Evolutionary conservation across 2,888 invertebrate species (phyloP).

Genomic region (Neoitamus cyanurus): DNA sequence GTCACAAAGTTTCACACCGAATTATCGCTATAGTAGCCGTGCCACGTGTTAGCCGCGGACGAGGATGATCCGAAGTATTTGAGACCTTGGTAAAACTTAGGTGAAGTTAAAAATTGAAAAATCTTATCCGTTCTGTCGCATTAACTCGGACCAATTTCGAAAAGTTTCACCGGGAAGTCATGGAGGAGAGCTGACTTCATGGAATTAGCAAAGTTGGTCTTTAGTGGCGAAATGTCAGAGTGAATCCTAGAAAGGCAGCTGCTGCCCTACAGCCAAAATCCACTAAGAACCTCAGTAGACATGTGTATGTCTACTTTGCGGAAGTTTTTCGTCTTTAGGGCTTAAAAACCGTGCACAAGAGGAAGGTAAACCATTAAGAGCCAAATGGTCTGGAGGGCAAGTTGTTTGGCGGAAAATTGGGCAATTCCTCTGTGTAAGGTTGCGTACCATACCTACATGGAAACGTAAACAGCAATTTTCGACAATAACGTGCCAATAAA

Average conservation of each 20-base stretch:
- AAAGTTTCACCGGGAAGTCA: neutral
- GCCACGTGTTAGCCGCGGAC: neutral
- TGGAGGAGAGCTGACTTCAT: neutral
- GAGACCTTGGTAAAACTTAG: neutral
- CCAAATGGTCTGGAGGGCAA: neutral
- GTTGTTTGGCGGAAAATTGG: neutral
- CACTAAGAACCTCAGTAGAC: neutral
- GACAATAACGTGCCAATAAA: neutral
- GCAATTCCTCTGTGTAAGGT: neutral
- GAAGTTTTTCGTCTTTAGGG: neutral
- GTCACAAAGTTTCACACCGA: neutral
- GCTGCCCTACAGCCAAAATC: neutral
- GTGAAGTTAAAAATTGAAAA: neutral
- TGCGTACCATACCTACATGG: neutral
- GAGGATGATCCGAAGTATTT: neutral
- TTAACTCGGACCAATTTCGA: neutral
- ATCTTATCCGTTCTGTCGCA: neutral
- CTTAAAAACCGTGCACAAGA: neutral
- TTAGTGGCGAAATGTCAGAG: neutral
- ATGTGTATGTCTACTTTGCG: neutral
- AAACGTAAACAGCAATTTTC: neutral
- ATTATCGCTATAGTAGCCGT: neutral
- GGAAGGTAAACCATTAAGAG: neutral
- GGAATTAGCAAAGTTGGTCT: neutral
- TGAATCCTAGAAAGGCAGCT: neutral